Conservation (phyloP, 1,140 invertebrate species). For the Drosophila bifasciata region DNA sequence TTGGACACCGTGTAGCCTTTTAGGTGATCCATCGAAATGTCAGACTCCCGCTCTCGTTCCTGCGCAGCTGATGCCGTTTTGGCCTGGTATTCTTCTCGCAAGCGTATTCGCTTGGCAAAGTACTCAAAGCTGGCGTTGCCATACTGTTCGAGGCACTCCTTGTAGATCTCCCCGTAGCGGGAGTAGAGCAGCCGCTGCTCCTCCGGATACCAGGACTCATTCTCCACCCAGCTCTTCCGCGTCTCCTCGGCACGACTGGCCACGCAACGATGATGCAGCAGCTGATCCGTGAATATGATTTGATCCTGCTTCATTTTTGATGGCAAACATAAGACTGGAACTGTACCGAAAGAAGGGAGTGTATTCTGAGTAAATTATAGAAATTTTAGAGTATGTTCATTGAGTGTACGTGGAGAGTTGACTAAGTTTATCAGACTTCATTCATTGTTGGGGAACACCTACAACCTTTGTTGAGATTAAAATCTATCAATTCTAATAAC, state of each 20-base stretch:
- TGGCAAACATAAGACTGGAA: not conserved
- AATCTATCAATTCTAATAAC: no score
- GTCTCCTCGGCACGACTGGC: constrained; percentile 2
- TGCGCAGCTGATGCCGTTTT: not conserved
- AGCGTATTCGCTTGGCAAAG: constrained; percentile 23
- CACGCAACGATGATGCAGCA: constrained; percentile 17
- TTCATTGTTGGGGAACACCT: no score
- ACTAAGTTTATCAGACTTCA: no score
- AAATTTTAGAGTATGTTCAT: no score
- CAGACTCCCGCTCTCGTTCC: not conserved
- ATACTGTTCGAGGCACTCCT: constrained; percentile 25
- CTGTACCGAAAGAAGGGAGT: no score
- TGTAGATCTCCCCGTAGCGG: constrained; percentile 24
- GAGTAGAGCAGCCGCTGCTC: constrained; percentile 23
- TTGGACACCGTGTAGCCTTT: constrained; percentile 8
- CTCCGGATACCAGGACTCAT: constrained; percentile 29
- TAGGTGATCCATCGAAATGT: constrained; percentile 27
- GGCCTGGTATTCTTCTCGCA: not conserved
- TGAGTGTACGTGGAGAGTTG: no score
- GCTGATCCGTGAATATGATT: constrained; percentile 31
- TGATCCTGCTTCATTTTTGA: not conserved
- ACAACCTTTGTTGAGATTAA: no score
- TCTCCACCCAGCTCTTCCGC: constrained; percentile 4
- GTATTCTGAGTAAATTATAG: no score
- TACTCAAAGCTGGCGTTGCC: constrained; percentile 28